Percentiles rank a stretch among this genome's conserved stretches.
Evolutionary conservation across 2,888 invertebrate species (phyloP).

Genomic region (Nephrocerus scutellatus): DNA sequence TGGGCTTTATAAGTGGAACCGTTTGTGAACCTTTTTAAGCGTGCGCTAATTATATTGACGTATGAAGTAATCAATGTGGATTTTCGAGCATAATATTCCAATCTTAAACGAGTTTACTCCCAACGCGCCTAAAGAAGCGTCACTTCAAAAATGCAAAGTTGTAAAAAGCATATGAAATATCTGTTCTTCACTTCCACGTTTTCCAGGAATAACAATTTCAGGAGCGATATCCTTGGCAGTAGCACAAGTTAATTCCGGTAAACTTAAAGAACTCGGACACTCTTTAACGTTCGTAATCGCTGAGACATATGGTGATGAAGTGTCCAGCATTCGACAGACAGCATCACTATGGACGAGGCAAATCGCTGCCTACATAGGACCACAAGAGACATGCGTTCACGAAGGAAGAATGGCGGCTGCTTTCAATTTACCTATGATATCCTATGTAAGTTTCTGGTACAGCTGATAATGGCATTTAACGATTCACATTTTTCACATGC

Average conservation of each 20-base stretch:
- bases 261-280: conserved; percentile 58
- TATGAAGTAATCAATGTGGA: too few relatives aligned
- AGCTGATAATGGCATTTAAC: not conserved
- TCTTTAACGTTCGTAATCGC: conserved; percentile 72
- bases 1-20: too few relatives aligned
- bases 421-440: conserved; percentile 92
- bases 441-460: conserved; percentile 93
- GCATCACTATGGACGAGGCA: conserved; percentile 77
- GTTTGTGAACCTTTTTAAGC: too few relatives aligned
- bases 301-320: conserved; percentile 87
- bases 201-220: conserved; percentile 53
- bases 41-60: too few relatives aligned
- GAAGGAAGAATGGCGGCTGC: conserved; percentile 91
- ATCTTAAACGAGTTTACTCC: too few relatives aligned
- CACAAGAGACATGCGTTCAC: conserved; percentile 75
- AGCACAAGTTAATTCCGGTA: conserved; percentile 66
- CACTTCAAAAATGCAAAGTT: too few relatives aligned
- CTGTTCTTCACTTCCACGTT: not conserved
- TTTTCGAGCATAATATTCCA: too few relatives aligned
- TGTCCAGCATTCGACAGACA: conserved; percentile 75
- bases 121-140: too few relatives aligned
- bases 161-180: not conserved
- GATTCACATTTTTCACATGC: not conserved
- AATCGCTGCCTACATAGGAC: conserved; percentile 82
- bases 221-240: conserved; percentile 85